A percentile compares a stretch with the other conserved stretches of the same genome.
Conservation (phyloP, 2,888 invertebrate genomes). For the Folsomia candida region DNA sequence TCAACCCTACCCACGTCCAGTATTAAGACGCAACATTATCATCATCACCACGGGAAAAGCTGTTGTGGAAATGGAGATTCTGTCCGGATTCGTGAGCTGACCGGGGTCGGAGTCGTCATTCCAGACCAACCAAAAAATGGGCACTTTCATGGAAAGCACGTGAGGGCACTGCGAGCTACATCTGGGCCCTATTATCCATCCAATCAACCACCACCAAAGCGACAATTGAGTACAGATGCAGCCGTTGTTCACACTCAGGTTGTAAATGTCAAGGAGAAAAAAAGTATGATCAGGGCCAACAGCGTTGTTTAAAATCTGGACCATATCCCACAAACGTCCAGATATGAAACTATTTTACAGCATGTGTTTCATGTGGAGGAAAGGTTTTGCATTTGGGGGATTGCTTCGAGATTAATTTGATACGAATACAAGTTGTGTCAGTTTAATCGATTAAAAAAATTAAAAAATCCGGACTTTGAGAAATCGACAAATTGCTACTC, state of each 20-base stretch:
- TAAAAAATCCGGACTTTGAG: too few relatives aligned
- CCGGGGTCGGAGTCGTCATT: neutral
- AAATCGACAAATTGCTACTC: too few relatives aligned
- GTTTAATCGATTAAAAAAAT: too few relatives aligned
- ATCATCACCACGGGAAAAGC: slow-evolving; percentile 28
- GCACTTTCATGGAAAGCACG: slow-evolving; percentile 32
- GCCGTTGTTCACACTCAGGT: slow-evolving; percentile 36
- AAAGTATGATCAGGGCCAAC: slow-evolving; percentile 49
- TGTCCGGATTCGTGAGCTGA: slow-evolving; percentile 44
- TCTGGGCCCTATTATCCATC: slow-evolving; percentile 49
- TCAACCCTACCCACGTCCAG: slow-evolving; percentile 54
- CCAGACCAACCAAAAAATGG: slow-evolving; percentile 31
- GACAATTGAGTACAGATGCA: slow-evolving; percentile 47
- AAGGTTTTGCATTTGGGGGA: too few relatives aligned
- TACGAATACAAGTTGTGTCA: too few relatives aligned
- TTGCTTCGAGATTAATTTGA: too few relatives aligned
- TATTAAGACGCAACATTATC: slow-evolving; percentile 45
- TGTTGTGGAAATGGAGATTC: slow-evolving; percentile 46
- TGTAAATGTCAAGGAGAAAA: slow-evolving; percentile 38
- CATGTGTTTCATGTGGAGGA: too few relatives aligned
- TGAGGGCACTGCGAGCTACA: slow-evolving; percentile 41
- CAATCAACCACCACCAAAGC: slow-evolving; percentile 40
- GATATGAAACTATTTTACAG: neutral
- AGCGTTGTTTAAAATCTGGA: slow-evolving; percentile 44
- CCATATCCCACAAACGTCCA: neutral